Evolutionary conservation across 35 echinoderm and acorn worm genomes (phyloP).

Genomic region (Hemicentrotus pulcherrimus): DNA sequence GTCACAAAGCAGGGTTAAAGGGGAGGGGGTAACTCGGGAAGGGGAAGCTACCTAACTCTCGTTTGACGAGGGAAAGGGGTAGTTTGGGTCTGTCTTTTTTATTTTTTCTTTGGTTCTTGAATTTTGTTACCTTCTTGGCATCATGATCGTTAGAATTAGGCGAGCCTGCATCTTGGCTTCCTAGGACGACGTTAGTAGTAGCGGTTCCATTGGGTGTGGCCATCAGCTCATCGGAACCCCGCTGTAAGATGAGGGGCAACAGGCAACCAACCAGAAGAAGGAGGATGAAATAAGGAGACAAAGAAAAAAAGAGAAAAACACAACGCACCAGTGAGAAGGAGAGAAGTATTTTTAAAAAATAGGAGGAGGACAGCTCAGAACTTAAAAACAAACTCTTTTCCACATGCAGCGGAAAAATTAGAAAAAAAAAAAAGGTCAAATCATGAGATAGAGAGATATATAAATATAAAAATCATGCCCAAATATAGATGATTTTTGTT

Average conservation of each 20-base stretch:
- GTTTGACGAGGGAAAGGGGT: background rate
- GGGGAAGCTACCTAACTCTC: background rate
- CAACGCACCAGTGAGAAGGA: constrained; percentile 53
- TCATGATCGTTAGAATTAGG: constrained; percentile 49
- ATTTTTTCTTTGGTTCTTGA: background rate
- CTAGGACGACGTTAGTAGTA: constrained; percentile 39
- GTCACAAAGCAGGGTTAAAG: background rate
- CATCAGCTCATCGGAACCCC: constrained; percentile 42
- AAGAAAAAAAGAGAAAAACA: constrained; percentile 52
- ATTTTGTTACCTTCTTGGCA: constrained; percentile 48
- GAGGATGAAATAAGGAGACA: constrained; percentile 42
- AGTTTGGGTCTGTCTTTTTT: background rate
- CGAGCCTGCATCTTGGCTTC: constrained; percentile 34
- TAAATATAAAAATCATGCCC: constrained; percentile 51
- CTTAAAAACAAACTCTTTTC: constrained; percentile 33
- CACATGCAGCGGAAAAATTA: constrained; percentile 51
- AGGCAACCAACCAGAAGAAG: constrained; percentile 46
- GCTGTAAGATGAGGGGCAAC: constrained; percentile 35
- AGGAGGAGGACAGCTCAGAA: constrained; percentile 42
- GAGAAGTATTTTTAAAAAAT: constrained; percentile 40
- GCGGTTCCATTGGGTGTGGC: constrained; percentile 44
- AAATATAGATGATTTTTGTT: constrained; percentile 49
- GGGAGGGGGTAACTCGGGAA: background rate
- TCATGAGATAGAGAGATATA: constrained; percentile 43
- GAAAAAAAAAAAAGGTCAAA: background rate